These are phyloP conservation scores for Hermodice carunculata DNA, from an alignment of 2,888 invertebrate genomes.

Conservation along the genomic window DNA sequence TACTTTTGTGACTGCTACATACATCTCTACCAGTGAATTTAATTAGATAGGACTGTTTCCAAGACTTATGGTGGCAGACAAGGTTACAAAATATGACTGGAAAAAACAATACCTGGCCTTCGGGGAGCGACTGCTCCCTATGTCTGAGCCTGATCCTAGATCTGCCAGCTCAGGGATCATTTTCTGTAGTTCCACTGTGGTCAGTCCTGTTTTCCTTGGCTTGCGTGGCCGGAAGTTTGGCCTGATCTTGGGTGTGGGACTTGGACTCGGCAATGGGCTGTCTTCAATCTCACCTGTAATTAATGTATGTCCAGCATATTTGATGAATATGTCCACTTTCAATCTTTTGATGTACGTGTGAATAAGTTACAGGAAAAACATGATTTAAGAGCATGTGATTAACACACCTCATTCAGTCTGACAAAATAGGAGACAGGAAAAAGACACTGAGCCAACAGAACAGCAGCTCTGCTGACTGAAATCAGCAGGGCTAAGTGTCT, in stretches of 20 bases:
- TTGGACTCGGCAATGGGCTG: constrained; percentile 36
- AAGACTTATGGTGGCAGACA: no score
- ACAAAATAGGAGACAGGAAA: no score
- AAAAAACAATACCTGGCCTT: constrained; percentile 1
- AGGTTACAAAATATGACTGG: no score
- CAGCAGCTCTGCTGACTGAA: no score
- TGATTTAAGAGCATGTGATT: no score
- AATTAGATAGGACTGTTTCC: no score
- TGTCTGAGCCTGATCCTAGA: constrained; percentile 17
- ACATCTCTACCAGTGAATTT: no score
- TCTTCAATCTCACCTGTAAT: constrained; percentile 26
- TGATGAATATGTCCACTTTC: not conserved
- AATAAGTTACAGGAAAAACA: no score
- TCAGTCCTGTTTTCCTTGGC: constrained; percentile 66
- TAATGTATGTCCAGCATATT: not conserved
- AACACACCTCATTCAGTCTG: no score
- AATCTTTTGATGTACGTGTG: not conserved
- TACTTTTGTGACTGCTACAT: no score
- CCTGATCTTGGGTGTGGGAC: constrained; percentile 46
- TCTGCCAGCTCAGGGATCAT: constrained; percentile 61
- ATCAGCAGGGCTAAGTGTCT: no score
- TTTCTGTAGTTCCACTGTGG: constrained; percentile 67
- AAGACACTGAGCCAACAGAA: no score
- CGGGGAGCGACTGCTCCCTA: constrained; percentile 2
- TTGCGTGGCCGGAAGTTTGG: constrained; percentile 64